phyloP scores from a whole-genome alignment of 2,888 invertebrate genomes.

The Chymomyza caudatula region DNA sequence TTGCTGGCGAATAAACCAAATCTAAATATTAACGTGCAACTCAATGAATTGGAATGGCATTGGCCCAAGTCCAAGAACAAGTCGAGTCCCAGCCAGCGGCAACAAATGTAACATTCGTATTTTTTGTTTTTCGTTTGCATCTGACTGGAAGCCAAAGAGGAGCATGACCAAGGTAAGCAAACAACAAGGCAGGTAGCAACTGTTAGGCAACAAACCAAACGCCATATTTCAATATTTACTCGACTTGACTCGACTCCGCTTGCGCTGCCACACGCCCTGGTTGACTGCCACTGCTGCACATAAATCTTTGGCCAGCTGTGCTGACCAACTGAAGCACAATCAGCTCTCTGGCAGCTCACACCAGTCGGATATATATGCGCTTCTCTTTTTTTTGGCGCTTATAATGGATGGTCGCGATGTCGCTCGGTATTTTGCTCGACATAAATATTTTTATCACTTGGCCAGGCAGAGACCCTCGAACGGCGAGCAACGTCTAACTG shows the following conservation, averaged over 20 bases:
- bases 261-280: background rate
- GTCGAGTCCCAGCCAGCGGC: conserved; percentile 10
- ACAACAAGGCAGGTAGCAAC: conserved; percentile 34
- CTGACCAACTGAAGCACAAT: conserved; percentile 1
- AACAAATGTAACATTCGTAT: conserved; percentile 16
- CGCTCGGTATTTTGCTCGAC: conserved; percentile 57
- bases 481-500: conserved; percentile 13
- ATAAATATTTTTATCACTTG: conserved; percentile 73
- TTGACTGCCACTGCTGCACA: background rate
- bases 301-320: background rate
- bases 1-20: conserved; percentile 60
- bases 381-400: background rate
- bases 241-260: background rate
- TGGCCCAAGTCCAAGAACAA: background rate
- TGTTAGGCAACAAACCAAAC: conserved; percentile 7
- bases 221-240: conserved; percentile 50
- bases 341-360: background rate
- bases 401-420: conserved; percentile 46
- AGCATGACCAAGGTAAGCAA: conserved; percentile 38
- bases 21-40: conserved; percentile 69
- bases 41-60: conserved; percentile 66
- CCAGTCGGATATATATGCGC: background rate
- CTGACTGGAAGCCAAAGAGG: conserved; percentile 29
- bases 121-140: background rate
- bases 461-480: background rate